A percentile compares a stretch with the other conserved stretches of the same genome.
These are phyloP conservation scores for Etia nguti DNA, from an alignment of 2,113 vertebrate species.

Conservation along the genomic window DNA sequence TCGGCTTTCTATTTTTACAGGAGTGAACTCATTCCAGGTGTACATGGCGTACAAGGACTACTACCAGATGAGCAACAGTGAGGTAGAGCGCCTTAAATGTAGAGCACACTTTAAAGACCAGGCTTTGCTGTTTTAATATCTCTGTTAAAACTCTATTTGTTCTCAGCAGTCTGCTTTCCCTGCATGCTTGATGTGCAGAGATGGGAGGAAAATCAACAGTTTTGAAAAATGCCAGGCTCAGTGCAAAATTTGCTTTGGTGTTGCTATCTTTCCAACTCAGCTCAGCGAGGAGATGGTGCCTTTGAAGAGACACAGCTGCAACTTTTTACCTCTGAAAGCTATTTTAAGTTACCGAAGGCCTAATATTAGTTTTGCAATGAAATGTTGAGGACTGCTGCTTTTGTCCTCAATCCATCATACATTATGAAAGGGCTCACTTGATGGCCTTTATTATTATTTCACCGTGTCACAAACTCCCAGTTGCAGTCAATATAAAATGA, in stretches of 20 bases:
- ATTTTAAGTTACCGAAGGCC: background rate
- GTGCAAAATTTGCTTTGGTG: background rate
- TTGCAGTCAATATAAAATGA: background rate
- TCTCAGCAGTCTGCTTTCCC: background rate
- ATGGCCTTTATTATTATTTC: background rate
- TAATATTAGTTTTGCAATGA: background rate
- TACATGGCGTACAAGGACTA: constrained; percentile 98
- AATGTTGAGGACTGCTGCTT: background rate
- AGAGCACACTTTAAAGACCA: background rate
- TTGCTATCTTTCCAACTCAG: background rate
- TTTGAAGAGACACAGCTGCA: background rate
- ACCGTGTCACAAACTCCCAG: background rate
- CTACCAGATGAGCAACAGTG: constrained; percentile 95
- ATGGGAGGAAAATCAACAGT: background rate
- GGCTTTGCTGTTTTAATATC: background rate
- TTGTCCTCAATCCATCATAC: background rate
- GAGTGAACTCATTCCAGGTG: constrained; percentile 95
- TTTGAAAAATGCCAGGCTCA: background rate
- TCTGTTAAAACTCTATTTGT: background rate
- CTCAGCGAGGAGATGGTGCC: background rate
- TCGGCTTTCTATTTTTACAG: constrained; percentile 63
- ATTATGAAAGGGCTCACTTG: background rate
- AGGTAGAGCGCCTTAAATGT: constrained; percentile 74
- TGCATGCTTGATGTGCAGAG: background rate
- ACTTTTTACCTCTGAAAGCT: background rate